A percentile compares a stretch with the other conserved stretches of the same genome.
Evolutionary conservation across 2,888 invertebrate species (phyloP).

Genomic region (Caenorhabditis afra): DNA sequence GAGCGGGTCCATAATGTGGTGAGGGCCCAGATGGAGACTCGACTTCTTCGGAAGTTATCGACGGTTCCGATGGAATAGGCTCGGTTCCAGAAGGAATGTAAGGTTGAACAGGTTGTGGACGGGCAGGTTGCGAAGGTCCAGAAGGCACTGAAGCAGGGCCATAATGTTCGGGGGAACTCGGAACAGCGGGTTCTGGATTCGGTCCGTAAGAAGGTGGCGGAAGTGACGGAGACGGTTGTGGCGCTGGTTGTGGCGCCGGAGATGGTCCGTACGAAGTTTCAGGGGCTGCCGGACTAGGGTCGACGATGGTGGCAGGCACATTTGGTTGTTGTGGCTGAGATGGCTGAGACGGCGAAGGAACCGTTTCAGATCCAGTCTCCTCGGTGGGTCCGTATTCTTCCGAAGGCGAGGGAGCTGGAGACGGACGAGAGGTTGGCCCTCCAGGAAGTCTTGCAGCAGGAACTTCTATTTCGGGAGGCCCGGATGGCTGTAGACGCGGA

Average conservation of each 20-base stretch:
- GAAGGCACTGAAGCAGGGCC: neutral
- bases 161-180: no score
- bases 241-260: no score
- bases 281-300: slow-evolving; percentile 5
- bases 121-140: neutral
- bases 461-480: neutral
- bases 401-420: neutral
- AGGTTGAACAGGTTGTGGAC: neutral
- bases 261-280: neutral
- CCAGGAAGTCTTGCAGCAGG: neutral
- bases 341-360: no score
- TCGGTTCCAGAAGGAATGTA: neutral
- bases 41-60: no score
- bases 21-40: neutral
- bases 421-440: neutral
- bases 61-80: no score
- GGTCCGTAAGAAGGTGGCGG: neutral
- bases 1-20: slow-evolving; percentile 16
- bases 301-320: neutral
- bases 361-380: no score
- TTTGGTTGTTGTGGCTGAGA: neutral
- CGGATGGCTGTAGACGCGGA: slow-evolving; percentile 1
- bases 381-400: no score
- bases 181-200: neutral
- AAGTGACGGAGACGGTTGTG: no score